Conservation (phyloP, 2,888 invertebrate species). For the Dioctria rufipes region DNA sequence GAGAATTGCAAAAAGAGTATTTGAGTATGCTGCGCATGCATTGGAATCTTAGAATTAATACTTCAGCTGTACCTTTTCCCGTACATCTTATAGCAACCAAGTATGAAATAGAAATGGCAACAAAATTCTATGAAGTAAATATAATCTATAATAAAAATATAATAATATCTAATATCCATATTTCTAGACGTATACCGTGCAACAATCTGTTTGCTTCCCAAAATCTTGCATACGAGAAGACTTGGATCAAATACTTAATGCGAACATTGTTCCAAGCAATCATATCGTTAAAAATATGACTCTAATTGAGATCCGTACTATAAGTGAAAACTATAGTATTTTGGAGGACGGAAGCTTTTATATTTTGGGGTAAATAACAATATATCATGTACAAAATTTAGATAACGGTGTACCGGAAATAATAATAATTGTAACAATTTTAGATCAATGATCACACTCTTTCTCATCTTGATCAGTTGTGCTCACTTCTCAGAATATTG, state of each 20-base stretch:
- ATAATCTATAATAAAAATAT: neutral
- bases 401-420: neutral
- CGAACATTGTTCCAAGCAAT: constrained; percentile 63
- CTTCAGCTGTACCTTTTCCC: constrained; percentile 64
- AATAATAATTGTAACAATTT: neutral
- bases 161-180: neutral
- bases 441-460: constrained; percentile 51
- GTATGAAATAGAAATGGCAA: constrained; percentile 64
- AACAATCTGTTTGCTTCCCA: constrained; percentile 66
- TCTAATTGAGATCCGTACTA: constrained; percentile 62
- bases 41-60: constrained; percentile 60
- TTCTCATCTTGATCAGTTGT: constrained; percentile 52
- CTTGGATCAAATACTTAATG: constrained; percentile 63
- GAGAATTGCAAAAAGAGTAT: constrained; percentile 62
- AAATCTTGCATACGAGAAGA: constrained; percentile 63
- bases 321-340: constrained; percentile 63
- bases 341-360: constrained; percentile 64
- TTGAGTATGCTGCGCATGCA: constrained; percentile 59
- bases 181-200: constrained; percentile 61
- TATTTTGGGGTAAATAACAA: constrained; percentile 62
- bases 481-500: constrained; percentile 56
- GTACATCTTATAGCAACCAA: constrained; percentile 63
- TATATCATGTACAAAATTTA: neutral
- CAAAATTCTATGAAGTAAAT: neutral
- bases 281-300: constrained; percentile 64